Evolutionary conservation across 1,140 invertebrate genomes (phyloP).

Genomic region (Epicauta chinensis): DNA sequence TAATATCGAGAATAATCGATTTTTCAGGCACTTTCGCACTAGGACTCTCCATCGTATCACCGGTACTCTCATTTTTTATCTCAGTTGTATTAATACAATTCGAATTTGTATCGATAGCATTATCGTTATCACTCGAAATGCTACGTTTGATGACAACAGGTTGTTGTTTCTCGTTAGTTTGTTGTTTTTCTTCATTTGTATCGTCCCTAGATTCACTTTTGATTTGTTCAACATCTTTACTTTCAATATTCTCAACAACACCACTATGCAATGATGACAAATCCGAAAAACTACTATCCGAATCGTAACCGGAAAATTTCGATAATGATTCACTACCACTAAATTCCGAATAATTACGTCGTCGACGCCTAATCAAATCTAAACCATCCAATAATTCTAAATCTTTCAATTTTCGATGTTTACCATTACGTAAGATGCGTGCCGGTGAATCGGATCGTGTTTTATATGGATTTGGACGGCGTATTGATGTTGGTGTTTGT

Average conservation of each 20-base stretch:
- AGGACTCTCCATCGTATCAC: slow-evolving; percentile 35
- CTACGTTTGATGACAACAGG: slow-evolving; percentile 18
- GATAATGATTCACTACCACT: slow-evolving; percentile 46
- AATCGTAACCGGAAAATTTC: slow-evolving; percentile 53
- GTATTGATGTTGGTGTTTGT: slow-evolving; percentile 43
- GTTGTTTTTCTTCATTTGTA: neutral
- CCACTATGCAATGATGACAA: slow-evolving; percentile 36
- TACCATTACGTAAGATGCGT: slow-evolving; percentile 58
- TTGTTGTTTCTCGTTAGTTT: neutral
- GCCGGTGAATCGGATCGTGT: slow-evolving; percentile 48
- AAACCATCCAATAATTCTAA: slow-evolving; percentile 46
- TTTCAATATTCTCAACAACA: slow-evolving; percentile 42
- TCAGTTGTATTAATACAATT: slow-evolving; percentile 26
- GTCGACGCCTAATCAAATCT: slow-evolving; percentile 48
- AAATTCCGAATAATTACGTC: slow-evolving; percentile 52
- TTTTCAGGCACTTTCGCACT: slow-evolving; percentile 42
- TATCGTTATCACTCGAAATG: slow-evolving; percentile 37
- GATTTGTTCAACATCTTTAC: slow-evolving; percentile 31
- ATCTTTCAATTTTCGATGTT: slow-evolving; percentile 50
- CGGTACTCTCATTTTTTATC: slow-evolving; percentile 36
- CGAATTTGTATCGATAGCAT: slow-evolving; percentile 34
- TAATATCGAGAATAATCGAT: slow-evolving; percentile 41
- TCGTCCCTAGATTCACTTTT: slow-evolving; percentile 22
- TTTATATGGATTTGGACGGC: slow-evolving; percentile 46
- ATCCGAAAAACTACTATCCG: slow-evolving; percentile 56